phyloP scores from a whole-genome alignment of 2,113 vertebrate species.

The Zingel zingel region DNA sequence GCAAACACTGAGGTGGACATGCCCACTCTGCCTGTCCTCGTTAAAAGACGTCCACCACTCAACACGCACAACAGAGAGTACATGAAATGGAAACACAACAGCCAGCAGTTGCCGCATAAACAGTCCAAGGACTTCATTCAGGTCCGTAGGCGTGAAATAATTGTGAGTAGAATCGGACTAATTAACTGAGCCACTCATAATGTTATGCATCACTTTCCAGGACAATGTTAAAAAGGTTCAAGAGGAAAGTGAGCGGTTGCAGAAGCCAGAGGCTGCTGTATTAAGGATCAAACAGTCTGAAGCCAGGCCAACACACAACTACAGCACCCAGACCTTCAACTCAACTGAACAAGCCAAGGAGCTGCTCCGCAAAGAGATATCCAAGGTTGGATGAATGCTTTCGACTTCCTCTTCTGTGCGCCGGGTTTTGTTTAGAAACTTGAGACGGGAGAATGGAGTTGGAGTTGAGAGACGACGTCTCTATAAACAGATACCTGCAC shows the following conservation, averaged over 20 bases:
- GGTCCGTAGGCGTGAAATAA: constrained; percentile 67
- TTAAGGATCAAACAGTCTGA: constrained; percentile 55
- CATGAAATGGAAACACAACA: constrained; percentile 52
- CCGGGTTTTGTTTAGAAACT: no score
- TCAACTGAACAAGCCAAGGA: constrained; percentile 77
- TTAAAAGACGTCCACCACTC: constrained; percentile 35
- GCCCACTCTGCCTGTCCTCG: not conserved
- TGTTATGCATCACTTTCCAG: constrained; percentile 71
- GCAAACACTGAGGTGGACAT: not conserved
- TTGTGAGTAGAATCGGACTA: not conserved
- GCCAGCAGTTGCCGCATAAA: constrained; percentile 6
- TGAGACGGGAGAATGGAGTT: no score
- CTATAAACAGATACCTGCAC: no score
- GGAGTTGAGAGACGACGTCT: no score
- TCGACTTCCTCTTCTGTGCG: no score
- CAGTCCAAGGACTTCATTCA: constrained; percentile 62
- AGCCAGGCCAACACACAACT: constrained; percentile 76
- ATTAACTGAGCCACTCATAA: not conserved
- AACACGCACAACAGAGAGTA: constrained; percentile 69
- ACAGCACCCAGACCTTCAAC: constrained; percentile 86
- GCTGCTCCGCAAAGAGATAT: constrained; percentile 76
- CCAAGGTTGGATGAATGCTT: constrained; percentile 74
- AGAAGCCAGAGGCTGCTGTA: constrained; percentile 40
- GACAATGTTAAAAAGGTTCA: constrained; percentile 74
- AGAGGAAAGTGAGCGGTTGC: constrained; percentile 50